These are phyloP conservation scores for Hiodon tergisus DNA, from an alignment of 2,113 vertebrate genomes.

Conservation along the genomic window DNA sequence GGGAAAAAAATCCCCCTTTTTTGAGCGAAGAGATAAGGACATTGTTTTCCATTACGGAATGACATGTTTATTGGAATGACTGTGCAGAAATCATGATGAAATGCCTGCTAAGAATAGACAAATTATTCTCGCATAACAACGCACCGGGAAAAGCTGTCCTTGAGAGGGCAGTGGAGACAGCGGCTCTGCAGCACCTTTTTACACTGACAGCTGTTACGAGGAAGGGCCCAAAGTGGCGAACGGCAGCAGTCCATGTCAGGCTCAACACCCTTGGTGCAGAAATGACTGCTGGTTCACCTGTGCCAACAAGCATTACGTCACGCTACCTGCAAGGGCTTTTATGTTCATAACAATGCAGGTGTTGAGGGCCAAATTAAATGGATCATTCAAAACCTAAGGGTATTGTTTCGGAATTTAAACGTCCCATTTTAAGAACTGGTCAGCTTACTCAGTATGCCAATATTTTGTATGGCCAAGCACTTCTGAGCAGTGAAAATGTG, in stretches of 20 bases:
- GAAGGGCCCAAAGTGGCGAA: not conserved
- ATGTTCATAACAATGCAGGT: not conserved
- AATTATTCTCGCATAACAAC: not conserved
- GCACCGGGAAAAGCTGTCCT: slow-evolving; percentile 6
- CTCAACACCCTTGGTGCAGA: too few species aligned
- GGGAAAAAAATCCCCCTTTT: too few species aligned
- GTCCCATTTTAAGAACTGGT: too few species aligned
- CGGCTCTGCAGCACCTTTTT: not conserved
- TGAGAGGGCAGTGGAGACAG: not conserved
- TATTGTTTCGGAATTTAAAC: too few species aligned
- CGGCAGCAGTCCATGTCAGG: slow-evolving; percentile 12
- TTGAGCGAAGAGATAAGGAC: too few species aligned
- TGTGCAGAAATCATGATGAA: not conserved
- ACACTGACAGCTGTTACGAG: not conserved
- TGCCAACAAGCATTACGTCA: not conserved
- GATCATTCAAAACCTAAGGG: not conserved
- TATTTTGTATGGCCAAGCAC: too few species aligned
- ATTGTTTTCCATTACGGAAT: too few species aligned
- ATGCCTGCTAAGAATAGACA: slow-evolving; percentile 9
- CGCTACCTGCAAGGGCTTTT: not conserved
- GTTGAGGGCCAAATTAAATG: not conserved
- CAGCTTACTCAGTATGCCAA: too few species aligned
- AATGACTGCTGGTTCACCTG: not conserved
- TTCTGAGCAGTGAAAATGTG: too few species aligned
- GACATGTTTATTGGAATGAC: not conserved